These are phyloP conservation scores for Mongoloraphidia duomilia DNA, from an alignment of 2,888 invertebrate genomes.

Conservation along the genomic window DNA sequence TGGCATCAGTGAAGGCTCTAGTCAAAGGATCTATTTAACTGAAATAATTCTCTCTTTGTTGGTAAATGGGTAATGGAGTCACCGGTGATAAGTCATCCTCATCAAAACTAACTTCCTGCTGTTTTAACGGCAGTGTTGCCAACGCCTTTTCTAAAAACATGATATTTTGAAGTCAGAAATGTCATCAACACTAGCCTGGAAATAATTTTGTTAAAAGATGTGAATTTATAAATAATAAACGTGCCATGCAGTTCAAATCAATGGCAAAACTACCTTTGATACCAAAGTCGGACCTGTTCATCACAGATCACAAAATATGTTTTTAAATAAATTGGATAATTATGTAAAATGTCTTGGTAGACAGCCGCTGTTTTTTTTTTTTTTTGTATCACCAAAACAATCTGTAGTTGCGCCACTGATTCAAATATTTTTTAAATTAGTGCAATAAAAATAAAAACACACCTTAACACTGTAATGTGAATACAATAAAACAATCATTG, in stretches of 20 bases:
- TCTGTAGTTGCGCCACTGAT: too few species aligned
- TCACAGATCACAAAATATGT: too few species aligned
- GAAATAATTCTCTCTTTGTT: slow-evolving; percentile 76
- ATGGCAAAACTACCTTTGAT: too few species aligned
- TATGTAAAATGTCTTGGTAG: too few species aligned
- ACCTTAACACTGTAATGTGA: slow-evolving; percentile 1
- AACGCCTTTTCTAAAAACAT: slow-evolving; percentile 55
- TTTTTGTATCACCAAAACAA: too few species aligned
- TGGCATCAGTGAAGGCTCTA: too few species aligned
- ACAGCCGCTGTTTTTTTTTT: too few species aligned
- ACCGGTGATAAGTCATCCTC: slow-evolving; percentile 62
- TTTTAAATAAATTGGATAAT: too few species aligned
- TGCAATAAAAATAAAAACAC: slow-evolving; percentile 9
- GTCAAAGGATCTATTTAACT: too few species aligned
- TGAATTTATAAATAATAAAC: not conserved
- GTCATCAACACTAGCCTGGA: too few species aligned
- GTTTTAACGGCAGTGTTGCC: slow-evolving; percentile 49
- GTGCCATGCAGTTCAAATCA: too few species aligned
- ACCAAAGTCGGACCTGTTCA: too few species aligned
- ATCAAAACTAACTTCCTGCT: slow-evolving; percentile 38
- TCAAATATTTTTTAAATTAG: not conserved
- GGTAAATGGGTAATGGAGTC: slow-evolving; percentile 67
- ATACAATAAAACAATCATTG: slow-evolving; percentile 6
- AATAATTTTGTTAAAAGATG: not conserved
- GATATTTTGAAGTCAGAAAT: not conserved